These are phyloP conservation scores for Panopea generosa DNA, from an alignment of 2,888 invertebrate genomes.

Conservation along the genomic window DNA sequence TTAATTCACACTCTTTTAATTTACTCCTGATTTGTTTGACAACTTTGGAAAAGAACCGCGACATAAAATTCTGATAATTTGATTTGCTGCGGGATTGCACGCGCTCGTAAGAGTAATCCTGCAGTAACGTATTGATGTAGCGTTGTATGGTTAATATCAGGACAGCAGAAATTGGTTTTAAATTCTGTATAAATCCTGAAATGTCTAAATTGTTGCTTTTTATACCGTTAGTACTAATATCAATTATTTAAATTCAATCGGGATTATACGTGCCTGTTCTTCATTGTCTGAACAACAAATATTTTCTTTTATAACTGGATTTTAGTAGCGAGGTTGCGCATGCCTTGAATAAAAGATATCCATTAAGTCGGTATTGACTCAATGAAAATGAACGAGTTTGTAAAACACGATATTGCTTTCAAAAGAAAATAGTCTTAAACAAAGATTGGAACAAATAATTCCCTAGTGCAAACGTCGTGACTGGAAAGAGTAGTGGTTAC, in stretches of 20 bases:
- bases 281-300: slow-evolving; percentile 42
- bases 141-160: slow-evolving; percentile 34
- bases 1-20: slow-evolving; percentile 45
- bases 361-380: slow-evolving; percentile 6
- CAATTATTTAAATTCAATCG: slow-evolving; percentile 56
- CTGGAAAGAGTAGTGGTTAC: no score
- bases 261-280: slow-evolving; percentile 39
- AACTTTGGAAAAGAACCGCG: slow-evolving; percentile 23
- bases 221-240: slow-evolving; percentile 33
- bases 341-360: slow-evolving; percentile 33
- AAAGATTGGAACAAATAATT: no score
- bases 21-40: slow-evolving; percentile 48
- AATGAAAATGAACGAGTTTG: no score
- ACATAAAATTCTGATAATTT: slow-evolving; percentile 36
- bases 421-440: no score
- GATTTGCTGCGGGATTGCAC: slow-evolving; percentile 31
- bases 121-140: slow-evolving; percentile 35
- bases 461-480: no score
- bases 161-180: slow-evolving; percentile 30
- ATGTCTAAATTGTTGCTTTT: slow-evolving; percentile 36
- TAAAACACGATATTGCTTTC: no score
- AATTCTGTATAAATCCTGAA: slow-evolving; percentile 29
- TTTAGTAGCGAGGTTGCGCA: slow-evolving; percentile 37
- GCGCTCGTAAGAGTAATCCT: slow-evolving; percentile 24
- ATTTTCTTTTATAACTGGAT: slow-evolving; percentile 46